Percentiles rank a stretch among this genome's conserved stretches.
Evolutionary conservation across 2,888 invertebrate species (phyloP).

Genomic region (Drosophila neutralis): DNA sequence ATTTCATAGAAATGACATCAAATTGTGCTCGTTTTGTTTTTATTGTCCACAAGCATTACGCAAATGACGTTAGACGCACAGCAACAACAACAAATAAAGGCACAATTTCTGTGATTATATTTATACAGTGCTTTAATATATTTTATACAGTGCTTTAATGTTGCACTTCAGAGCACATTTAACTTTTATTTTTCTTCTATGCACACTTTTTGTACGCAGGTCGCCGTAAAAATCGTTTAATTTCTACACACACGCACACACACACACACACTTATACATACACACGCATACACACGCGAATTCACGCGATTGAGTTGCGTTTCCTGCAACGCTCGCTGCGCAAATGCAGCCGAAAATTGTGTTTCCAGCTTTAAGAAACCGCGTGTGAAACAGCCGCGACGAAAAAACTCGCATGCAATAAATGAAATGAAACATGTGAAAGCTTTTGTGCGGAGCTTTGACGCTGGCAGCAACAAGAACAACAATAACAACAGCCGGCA

Average conservation of each 20-base stretch:
- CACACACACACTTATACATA: neutral
- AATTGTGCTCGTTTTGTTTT: conserved; percentile 12
- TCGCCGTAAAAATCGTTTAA: conserved; percentile 41
- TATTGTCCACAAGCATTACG: conserved; percentile 34
- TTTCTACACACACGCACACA: conserved; percentile 24
- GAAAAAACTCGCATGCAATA: conserved; percentile 52
- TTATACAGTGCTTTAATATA: conserved; percentile 12
- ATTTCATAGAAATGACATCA: conserved; percentile 14
- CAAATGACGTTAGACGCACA: conserved; percentile 25
- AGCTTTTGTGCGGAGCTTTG: conserved; percentile 52
- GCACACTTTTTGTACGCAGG: conserved; percentile 24
- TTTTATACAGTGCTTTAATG: neutral
- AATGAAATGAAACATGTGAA: conserved; percentile 1
- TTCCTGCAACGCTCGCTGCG: conserved; percentile 76
- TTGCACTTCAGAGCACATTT: conserved; percentile 28
- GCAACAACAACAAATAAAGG: conserved; percentile 39
- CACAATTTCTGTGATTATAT: conserved; percentile 40
- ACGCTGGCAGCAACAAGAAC: conserved; percentile 10
- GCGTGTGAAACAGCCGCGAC: conserved; percentile 9
- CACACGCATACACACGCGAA: conserved; percentile 3
- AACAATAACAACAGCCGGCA: conserved; percentile 59
- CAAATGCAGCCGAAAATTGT: conserved; percentile 71
- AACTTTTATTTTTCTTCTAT: conserved; percentile 28
- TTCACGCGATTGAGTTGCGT: conserved; percentile 62
- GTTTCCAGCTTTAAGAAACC: conserved; percentile 52